Evolutionary conservation across 2,113 vertebrate genomes (phyloP).

Genomic region (Castor canadensis): DNA sequence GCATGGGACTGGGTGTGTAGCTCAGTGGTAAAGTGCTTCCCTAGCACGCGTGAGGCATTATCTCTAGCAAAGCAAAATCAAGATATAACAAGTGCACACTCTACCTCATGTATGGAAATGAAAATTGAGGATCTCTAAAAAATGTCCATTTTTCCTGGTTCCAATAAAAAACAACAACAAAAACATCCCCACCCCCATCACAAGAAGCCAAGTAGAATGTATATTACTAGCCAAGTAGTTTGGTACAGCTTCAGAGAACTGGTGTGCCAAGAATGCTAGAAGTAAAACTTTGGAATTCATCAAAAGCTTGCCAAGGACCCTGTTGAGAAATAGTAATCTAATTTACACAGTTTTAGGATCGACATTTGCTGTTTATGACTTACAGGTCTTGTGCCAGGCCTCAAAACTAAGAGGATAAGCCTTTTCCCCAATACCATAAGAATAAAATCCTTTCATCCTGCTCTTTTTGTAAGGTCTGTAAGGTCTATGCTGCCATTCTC

Average conservation of each 20-base stretch:
- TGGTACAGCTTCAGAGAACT: neutral
- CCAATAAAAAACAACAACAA: slow-evolving; percentile 35
- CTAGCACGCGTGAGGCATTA: no score
- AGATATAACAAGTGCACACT: no score
- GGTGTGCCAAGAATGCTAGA: neutral
- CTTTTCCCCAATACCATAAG: no score
- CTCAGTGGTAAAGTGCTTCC: no score
- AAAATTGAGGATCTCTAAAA: neutral
- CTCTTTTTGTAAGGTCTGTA: neutral
- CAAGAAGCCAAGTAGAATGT: neutral
- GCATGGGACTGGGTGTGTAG: neutral
- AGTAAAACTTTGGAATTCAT: neutral
- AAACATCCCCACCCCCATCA: no score
- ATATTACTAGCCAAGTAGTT: neutral
- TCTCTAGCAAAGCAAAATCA: no score
- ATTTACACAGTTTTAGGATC: neutral
- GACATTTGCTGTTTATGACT: neutral
- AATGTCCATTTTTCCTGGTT: neutral
- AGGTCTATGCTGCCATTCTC: neutral
- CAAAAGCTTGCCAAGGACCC: neutral
- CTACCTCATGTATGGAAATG: neutral
- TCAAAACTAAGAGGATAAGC: neutral
- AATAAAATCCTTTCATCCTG: neutral
- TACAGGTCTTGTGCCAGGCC: neutral
- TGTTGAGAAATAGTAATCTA: neutral